Percentiles rank a stretch among this genome's conserved stretches.
Conservation (phyloP, 2,888 invertebrate genomes). For the Oxystoma pomonae region DNA sequence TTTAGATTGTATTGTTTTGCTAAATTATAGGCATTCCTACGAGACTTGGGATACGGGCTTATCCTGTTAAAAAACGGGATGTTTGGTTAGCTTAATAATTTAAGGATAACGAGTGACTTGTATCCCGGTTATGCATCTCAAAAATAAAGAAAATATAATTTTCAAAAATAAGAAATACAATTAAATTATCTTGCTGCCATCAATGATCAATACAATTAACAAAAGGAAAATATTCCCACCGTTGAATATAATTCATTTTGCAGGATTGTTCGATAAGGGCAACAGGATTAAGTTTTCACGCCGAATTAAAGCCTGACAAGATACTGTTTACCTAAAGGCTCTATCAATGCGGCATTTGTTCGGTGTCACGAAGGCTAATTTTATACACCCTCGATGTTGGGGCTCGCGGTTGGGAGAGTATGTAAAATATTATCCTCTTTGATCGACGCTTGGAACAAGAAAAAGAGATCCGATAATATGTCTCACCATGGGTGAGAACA, state of each 20-base stretch:
- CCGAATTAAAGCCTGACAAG: neutral
- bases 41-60: too few species aligned
- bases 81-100: too few species aligned
- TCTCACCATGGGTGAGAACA: too few species aligned
- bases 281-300: conserved; percentile 1
- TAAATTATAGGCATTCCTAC: too few species aligned
- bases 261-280: neutral
- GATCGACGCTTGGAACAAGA: neutral
- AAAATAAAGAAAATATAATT: too few species aligned
- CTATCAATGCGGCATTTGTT: neutral
- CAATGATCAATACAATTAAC: too few species aligned
- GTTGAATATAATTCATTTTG: neutral
- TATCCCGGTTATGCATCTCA: too few species aligned
- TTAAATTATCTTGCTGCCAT: too few species aligned
- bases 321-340: neutral
- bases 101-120: too few species aligned
- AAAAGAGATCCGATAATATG: neutral
- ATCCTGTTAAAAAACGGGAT: too few species aligned
- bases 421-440: neutral
- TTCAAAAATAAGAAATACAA: too few species aligned
- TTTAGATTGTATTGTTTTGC: too few species aligned
- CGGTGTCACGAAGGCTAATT: neutral
- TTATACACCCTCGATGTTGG: neutral
- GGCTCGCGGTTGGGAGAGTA: neutral
- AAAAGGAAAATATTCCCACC: neutral